Evolutionary conservation across 2,113 vertebrate genomes (phyloP).

Genomic region (Peromyscus polionotus): DNA sequence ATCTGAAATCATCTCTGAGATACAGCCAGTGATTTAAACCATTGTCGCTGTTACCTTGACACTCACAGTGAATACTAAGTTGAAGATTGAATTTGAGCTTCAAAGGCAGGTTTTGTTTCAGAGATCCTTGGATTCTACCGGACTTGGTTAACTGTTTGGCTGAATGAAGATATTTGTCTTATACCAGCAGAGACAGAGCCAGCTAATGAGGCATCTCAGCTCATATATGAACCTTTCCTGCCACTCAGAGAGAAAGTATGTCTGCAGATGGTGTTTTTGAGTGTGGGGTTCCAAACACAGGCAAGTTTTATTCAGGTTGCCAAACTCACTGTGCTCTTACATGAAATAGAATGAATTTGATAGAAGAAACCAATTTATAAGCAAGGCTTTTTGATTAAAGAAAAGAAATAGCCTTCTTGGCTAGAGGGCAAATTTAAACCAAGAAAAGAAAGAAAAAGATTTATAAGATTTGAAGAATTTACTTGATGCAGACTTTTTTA

Average conservation of each 20-base stretch:
- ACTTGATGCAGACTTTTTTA: neutral
- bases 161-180: slow-evolving; percentile 60
- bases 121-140: neutral
- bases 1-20: neutral
- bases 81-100: neutral
- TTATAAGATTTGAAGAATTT: neutral
- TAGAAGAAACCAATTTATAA: slow-evolving; percentile 54
- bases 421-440: slow-evolving; percentile 55
- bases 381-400: slow-evolving; percentile 30
- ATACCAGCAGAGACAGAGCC: neutral
- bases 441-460: neutral
- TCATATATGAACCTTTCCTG: slow-evolving; percentile 50
- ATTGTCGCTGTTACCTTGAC: neutral
- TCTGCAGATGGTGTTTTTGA: slow-evolving; percentile 68
- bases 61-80: neutral
- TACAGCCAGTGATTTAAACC: neutral
- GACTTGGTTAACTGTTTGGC: slow-evolving; percentile 47
- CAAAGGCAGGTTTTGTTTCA: slow-evolving; percentile 9
- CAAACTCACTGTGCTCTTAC: slow-evolving; percentile 46
- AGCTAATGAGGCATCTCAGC: slow-evolving; percentile 25
- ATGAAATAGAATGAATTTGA: neutral
- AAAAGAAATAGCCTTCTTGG: slow-evolving; percentile 32
- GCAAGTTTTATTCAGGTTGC: slow-evolving; percentile 36
- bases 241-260: neutral
- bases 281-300: slow-evolving; percentile 64